These are phyloP conservation scores for Trypoxylus dichotomus DNA, from an alignment of 1,140 invertebrate genomes.

Conservation along the genomic window DNA sequence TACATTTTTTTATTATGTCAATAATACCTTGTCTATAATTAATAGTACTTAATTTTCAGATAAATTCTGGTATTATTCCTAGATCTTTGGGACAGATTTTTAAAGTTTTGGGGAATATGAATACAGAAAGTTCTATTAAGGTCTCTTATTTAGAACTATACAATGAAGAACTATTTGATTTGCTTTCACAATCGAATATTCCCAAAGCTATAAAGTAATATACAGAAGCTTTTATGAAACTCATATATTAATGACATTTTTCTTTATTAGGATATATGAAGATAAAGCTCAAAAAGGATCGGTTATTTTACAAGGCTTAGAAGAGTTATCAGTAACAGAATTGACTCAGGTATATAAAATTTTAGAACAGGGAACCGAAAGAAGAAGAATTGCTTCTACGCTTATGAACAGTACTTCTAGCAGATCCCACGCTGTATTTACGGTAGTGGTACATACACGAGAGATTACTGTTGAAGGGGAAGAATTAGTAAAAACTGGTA, in stretches of 20 bases:
- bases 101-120: conserved; percentile 72
- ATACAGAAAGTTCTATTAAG: conserved; percentile 85
- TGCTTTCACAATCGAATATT: conserved; percentile 65
- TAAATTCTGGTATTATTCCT: conserved; percentile 77
- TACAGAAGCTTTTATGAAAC: no score
- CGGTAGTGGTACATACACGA: conserved; percentile 91
- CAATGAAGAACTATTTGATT: conserved; percentile 95
- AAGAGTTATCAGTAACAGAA: conserved; percentile 88
- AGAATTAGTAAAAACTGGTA: conserved; percentile 92
- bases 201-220: conserved; percentile 11
- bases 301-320: conserved; percentile 90
- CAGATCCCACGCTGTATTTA: conserved; percentile 95
- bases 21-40: background rate
- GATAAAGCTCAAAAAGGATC: conserved; percentile 82
- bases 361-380: conserved; percentile 82
- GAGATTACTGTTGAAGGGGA: conserved; percentile 88
- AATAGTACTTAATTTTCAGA: conserved; percentile 8
- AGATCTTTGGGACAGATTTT: conserved; percentile 81
- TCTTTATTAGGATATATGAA: conserved; percentile 71
- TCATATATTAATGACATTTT: background rate
- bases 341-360: conserved; percentile 91
- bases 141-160: conserved; percentile 96
- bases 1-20: background rate
- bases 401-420: conserved; percentile 94
- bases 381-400: conserved; percentile 88